These are phyloP conservation scores for Rhegmatorhina hoffmannsi DNA, from an alignment of 2,113 vertebrate genomes.

Conservation along the genomic window DNA sequence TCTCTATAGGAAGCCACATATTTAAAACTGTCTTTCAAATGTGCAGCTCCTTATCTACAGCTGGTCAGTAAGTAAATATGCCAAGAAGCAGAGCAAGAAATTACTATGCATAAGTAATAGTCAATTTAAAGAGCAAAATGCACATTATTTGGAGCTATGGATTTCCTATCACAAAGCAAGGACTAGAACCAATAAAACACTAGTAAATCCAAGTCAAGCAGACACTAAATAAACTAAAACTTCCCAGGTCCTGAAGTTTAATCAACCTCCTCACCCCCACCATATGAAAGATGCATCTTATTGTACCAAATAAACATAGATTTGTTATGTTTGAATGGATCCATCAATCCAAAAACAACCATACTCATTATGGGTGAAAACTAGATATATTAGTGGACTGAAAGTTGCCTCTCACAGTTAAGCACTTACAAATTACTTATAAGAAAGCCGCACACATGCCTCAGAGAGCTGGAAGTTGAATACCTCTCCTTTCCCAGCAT, in stretches of 20 bases:
- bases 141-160: slow-evolving; percentile 3
- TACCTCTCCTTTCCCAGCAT: neutral
- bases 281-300: neutral
- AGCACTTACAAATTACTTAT: neutral
- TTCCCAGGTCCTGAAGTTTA: neutral
- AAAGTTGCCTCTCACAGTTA: neutral
- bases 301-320: neutral
- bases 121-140: slow-evolving; percentile 42
- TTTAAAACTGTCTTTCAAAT: slow-evolving; percentile 2
- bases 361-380: neutral
- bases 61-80: slow-evolving; percentile 24
- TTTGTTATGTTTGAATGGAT: neutral
- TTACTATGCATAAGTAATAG: slow-evolving; percentile 38
- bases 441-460: neutral
- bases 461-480: neutral
- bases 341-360: neutral
- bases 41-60: neutral
- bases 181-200: neutral
- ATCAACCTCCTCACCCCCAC: neutral
- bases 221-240: neutral
- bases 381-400: neutral
- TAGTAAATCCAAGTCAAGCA: neutral
- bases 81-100: slow-evolving; percentile 53
- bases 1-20: neutral
- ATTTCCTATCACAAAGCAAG: neutral